Evolutionary conservation across 2,888 invertebrate genomes (phyloP).

Genomic region (Xestia sexstrigata): DNA sequence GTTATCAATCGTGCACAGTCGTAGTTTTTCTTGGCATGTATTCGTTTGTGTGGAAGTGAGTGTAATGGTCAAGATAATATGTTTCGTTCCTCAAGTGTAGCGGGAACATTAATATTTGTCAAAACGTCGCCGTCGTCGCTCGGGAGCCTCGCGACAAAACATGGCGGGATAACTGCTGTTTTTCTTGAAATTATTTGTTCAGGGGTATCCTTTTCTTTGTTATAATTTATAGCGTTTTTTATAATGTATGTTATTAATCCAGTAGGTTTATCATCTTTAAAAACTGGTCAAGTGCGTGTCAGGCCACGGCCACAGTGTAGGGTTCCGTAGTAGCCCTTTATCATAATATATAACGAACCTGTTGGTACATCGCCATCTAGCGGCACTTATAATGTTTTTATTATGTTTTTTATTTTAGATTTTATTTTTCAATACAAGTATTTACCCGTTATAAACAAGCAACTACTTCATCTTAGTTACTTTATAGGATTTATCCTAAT

Average conservation of each 20-base stretch:
- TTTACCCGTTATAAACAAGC: too few relatives aligned
- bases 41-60: slow-evolving; percentile 67
- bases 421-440: too few relatives aligned
- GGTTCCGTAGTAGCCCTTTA: too few relatives aligned
- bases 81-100: slow-evolving; percentile 68
- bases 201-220: slow-evolving; percentile 32
- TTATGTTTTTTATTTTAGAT: too few relatives aligned
- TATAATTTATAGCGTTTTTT: slow-evolving; percentile 9
- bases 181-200: slow-evolving; percentile 61
- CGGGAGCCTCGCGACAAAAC: slow-evolving; percentile 68
- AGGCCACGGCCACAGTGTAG: too few relatives aligned
- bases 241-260: neutral
- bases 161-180: slow-evolving; percentile 65
- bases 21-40: slow-evolving; percentile 61
- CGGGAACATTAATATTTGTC: slow-evolving; percentile 78
- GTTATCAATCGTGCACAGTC: slow-evolving; percentile 68
- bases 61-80: slow-evolving; percentile 77
- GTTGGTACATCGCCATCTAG: too few relatives aligned
- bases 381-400: too few relatives aligned
- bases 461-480: too few relatives aligned
- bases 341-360: too few relatives aligned
- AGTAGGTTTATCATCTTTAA: neutral
- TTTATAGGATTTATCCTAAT: too few relatives aligned
- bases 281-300: too few relatives aligned
- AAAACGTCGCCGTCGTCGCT: slow-evolving; percentile 73